These are phyloP conservation scores for Serilophus lunatus DNA, from an alignment of 2,113 vertebrate species.

Conservation along the genomic window DNA sequence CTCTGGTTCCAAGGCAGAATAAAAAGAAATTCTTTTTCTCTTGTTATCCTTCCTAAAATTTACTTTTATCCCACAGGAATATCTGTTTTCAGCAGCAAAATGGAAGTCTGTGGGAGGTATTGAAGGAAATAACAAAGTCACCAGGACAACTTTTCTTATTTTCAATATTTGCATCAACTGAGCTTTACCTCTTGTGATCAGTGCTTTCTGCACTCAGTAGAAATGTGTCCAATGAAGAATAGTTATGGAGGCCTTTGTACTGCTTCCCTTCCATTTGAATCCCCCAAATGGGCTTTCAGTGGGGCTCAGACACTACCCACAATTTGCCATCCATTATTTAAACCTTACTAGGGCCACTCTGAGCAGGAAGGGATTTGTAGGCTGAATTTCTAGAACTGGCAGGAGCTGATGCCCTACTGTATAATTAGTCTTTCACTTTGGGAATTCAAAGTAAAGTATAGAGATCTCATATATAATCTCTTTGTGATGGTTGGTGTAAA, in stretches of 20 bases:
- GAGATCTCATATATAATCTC: not conserved
- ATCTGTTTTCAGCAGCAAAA: not conserved
- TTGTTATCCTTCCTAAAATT: not conserved
- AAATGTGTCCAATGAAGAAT: not conserved
- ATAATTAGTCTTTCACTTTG: not conserved
- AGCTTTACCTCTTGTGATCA: not conserved
- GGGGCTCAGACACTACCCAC: not conserved
- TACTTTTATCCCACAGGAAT: not conserved
- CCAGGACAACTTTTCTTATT: not conserved
- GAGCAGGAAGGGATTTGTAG: not conserved
- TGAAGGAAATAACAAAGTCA: not conserved
- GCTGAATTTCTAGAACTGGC: not conserved
- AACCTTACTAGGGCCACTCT: not conserved
- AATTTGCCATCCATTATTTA: not conserved
- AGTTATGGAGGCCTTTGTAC: not conserved
- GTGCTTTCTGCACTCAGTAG: not conserved
- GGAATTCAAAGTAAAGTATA: not conserved
- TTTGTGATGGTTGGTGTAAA: not conserved
- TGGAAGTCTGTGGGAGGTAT: not conserved
- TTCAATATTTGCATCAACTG: not conserved
- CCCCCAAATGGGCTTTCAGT: not conserved
- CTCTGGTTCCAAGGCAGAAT: not conserved
- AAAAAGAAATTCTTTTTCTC: not conserved
- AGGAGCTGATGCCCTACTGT: not conserved
- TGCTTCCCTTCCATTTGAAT: not conserved